Evolutionary conservation across 2,113 vertebrate genomes (phyloP).

Genomic region (Vombatus ursinus): DNA sequence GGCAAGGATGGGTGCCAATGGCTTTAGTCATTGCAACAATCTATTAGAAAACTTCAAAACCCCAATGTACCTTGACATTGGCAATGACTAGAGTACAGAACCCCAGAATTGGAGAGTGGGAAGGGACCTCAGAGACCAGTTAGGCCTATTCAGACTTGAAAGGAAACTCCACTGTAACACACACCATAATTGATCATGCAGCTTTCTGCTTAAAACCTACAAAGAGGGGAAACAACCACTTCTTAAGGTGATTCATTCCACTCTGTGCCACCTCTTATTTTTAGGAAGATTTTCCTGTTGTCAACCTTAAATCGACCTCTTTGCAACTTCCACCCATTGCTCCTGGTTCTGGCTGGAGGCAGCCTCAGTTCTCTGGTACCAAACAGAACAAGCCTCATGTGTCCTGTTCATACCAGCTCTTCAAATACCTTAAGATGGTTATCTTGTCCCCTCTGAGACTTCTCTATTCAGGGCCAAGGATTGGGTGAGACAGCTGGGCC

Average conservation of each 20-base stretch:
- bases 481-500: neutral
- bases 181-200: neutral
- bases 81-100: neutral
- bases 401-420: neutral
- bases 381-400: neutral
- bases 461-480: neutral
- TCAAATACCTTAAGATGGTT: neutral
- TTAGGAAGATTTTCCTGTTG: neutral
- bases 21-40: neutral
- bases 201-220: neutral
- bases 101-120: neutral
- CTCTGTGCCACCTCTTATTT: neutral
- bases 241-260: neutral
- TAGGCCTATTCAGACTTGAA: neutral
- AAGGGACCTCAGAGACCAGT: neutral
- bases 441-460: neutral
- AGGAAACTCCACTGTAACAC: neutral
- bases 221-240: neutral
- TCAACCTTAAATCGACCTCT: neutral
- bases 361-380: neutral
- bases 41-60: slow-evolving; percentile 23
- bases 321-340: neutral
- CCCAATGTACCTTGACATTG: neutral
- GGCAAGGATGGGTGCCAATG: neutral
- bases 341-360: neutral